Percentiles rank a stretch among this genome's conserved stretches.
These are phyloP conservation scores for Lethrus apterus DNA, from an alignment of 1,140 invertebrate species.

Conservation along the genomic window DNA sequence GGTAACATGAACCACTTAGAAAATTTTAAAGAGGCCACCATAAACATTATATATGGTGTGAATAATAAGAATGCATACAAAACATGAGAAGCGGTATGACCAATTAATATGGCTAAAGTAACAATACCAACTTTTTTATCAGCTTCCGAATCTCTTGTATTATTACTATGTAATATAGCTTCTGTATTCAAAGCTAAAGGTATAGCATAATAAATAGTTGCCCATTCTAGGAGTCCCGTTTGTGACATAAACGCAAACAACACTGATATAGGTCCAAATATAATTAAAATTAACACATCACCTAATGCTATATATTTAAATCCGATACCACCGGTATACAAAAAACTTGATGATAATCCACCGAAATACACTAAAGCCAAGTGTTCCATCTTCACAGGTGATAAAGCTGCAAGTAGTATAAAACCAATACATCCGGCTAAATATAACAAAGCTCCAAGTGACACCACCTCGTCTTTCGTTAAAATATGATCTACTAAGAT, in stretches of 20 bases:
- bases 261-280: constrained; percentile 92
- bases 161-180: constrained; percentile 91
- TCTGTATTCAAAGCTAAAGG: constrained; percentile 91
- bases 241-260: constrained; percentile 89
- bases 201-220: constrained; percentile 85
- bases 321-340: constrained; percentile 89
- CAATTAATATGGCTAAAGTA: constrained; percentile 89
- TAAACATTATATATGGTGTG: constrained; percentile 83
- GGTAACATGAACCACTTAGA: constrained; percentile 85
- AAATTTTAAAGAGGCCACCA: constrained; percentile 73
- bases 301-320: constrained; percentile 90
- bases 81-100: constrained; percentile 81
- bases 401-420: constrained; percentile 67
- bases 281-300: constrained; percentile 82
- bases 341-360: constrained; percentile 89
- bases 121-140: constrained; percentile 83
- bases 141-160: constrained; percentile 81
- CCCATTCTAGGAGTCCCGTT: constrained; percentile 77
- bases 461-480: constrained; percentile 77
- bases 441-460: constrained; percentile 81
- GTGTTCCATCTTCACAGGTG: constrained; percentile 88
- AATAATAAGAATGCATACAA: constrained; percentile 87
- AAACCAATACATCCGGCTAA: constrained; percentile 83
- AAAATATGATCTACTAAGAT: constrained; percentile 88
- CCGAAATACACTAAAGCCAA: constrained; percentile 91